Evolutionary conservation across 1,140 invertebrate species (phyloP).

Genomic region (Halictus rubicundus): DNA sequence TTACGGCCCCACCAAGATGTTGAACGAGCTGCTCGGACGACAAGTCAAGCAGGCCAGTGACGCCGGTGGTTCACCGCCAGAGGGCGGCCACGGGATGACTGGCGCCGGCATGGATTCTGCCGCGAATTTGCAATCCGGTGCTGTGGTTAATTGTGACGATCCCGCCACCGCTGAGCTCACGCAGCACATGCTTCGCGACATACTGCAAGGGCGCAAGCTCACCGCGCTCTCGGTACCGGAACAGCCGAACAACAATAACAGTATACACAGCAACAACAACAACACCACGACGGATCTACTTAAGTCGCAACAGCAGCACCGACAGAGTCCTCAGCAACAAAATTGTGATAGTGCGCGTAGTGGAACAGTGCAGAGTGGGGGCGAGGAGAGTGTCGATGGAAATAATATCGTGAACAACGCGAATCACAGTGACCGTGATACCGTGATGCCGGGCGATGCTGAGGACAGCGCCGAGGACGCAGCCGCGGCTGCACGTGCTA

Average conservation of each 20-base stretch:
- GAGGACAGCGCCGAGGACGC: slow-evolving; percentile 82
- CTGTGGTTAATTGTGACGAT: slow-evolving; percentile 79
- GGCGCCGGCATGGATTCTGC: slow-evolving; percentile 77
- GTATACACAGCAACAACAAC: slow-evolving; percentile 81
- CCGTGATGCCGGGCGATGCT: slow-evolving; percentile 83
- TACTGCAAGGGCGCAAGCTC: slow-evolving; percentile 90
- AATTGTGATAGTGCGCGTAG: slow-evolving; percentile 80
- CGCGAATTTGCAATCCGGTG: slow-evolving; percentile 78
- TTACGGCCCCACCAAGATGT: slow-evolving; percentile 90
- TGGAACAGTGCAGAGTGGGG: slow-evolving; percentile 79
- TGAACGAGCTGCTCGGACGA: slow-evolving; percentile 90
- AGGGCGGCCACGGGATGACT: slow-evolving; percentile 78
- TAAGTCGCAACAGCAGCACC: slow-evolving; percentile 76
- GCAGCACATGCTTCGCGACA: slow-evolving; percentile 91
- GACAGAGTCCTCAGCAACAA: slow-evolving; percentile 68
- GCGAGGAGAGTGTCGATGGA: slow-evolving; percentile 77
- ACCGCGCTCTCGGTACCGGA: slow-evolving; percentile 74
- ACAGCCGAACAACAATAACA: slow-evolving; percentile 80
- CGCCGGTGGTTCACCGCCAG: slow-evolving; percentile 83
- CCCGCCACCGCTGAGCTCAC: slow-evolving; percentile 84
- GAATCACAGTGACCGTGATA: slow-evolving; percentile 77
- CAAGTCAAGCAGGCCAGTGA: slow-evolving; percentile 87
- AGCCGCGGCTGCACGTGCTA: slow-evolving; percentile 82
- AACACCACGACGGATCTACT: slow-evolving; percentile 77
- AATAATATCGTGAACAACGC: slow-evolving; percentile 76